Base-by-base conservation (phyloP, 2,888 invertebrate genomes). In the Graphium colonna region DNA sequence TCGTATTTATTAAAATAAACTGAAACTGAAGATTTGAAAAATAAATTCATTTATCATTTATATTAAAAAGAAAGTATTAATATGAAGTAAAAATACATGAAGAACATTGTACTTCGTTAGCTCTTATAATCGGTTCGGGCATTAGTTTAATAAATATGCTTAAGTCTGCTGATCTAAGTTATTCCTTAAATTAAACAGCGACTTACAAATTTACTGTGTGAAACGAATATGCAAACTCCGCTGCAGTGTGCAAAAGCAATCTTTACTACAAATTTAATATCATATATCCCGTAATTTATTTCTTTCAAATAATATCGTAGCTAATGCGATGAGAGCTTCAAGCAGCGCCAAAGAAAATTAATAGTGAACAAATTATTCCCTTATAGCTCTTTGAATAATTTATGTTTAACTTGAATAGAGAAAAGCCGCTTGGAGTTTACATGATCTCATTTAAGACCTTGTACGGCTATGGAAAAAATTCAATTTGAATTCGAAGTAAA, bases 61-160 rank as follows among this genome's bases (percentile, higher is more conserved):
- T n/a, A n/a, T n/a, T n/a, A n/a, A n/a, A n/a, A n/a, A n/a, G n/a
- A n/a, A n/a, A n/a, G n/a, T n/a, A n/a, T n/a, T n/a, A n/a, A n/a
- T n/a, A n/a, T n/a, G n/a, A n/a, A n/a, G n/a, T n/a, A n/a, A n/a
- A n/a, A n/a, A n/a, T n/a, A n/a, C n/a, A n/a, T n/a, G n/a, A n/a
- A n/a, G 31, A 44, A 82, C 79, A 82, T 82, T 82, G 80, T 79
- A 77, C 79, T 79, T 80, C 78, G 82, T 83, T 83, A 79, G 80
- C 80, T 80, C 77, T 76, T 82, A 85, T 80, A 82, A 82, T 83
- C 83, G 82, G 79, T 79, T 79, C 83, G 81, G 83, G 84, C 85
- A 87, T 87, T 87, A 87, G 83, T 82, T 85, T 82, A 84, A 84
- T 87, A 83, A 81, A 80, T 82, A 77, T 76, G 79, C 79, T 79